Base-by-base conservation (phyloP, 2,888 invertebrate species). In the Lomographa bimaculata region DNA sequence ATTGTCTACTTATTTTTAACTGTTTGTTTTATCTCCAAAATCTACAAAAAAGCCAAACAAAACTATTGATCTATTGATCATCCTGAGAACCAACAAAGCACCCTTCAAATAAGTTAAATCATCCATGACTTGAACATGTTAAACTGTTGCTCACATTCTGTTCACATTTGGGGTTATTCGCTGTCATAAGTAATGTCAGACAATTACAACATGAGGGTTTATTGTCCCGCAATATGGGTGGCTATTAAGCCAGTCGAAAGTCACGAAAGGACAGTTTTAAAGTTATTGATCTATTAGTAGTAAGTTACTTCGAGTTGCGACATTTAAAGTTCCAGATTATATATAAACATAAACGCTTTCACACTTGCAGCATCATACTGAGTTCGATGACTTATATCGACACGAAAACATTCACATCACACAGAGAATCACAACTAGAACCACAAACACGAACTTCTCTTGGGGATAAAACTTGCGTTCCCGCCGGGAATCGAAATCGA, bases 81-180 rank as follows among this genome's bases (percentile, higher is more conserved):
- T 40, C 40, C 40, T 53, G 53, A 26, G 47, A 53, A 47, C 30
- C 21, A 33, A 48, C 36, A 39, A 40, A 14, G 40, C 16, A 25
- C 45, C 51, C 54, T 37, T 44, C 28, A 36, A 27, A 48, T 68
- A 57, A 60, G 73, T 69, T 79, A 69, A 84, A 80, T 82, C 72
- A 76, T 57, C 78, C 79, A 74, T 78, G 70, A 77, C 80, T 50
- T 50, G 54, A 64, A 67, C 72, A 74, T 46, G 68, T 76, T 66
- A 73, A 73, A 69, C 63, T 63, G 66, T 60, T 60, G 64, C 50
- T 54, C 50, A 58, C 60, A 67, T 64, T 71, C 64, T 57, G 59
- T 63, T 60, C 57, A 60, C 64, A 64, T 68, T 70, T 58, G 61
- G 57, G 58, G 64, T 63, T 66, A 72, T 74, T 74, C 60, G 66